phyloP scores from a whole-genome alignment of 2,113 vertebrate species.

The Fukomys damarensis region DNA sequence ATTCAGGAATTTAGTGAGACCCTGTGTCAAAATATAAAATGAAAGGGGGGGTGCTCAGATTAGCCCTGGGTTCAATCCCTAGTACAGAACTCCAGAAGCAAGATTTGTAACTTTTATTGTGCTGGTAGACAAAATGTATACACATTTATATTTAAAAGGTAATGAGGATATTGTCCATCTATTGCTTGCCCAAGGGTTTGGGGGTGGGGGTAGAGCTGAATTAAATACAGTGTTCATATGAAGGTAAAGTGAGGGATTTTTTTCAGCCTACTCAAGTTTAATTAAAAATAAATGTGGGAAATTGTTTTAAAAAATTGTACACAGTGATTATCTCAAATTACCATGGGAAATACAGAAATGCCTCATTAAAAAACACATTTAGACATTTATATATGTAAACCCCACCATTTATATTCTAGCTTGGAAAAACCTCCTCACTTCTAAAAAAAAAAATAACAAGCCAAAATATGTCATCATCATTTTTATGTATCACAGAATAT shows the following conservation, averaged over 20 bases:
- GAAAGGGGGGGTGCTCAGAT: neutral
- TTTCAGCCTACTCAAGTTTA: slow-evolving; percentile 39
- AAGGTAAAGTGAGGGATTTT: slow-evolving; percentile 62
- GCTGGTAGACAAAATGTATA: neutral
- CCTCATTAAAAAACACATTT: slow-evolving; percentile 82
- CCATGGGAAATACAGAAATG: slow-evolving; percentile 65
- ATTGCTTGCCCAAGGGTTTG: neutral
- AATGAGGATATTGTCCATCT: slow-evolving; percentile 37
- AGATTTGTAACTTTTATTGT: slow-evolving; percentile 45
- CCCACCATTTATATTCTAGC: slow-evolving; percentile 76
- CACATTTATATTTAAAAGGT: slow-evolving; percentile 14
- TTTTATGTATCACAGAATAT: slow-evolving; percentile 47
- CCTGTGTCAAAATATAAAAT: neutral
- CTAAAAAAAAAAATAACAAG: slow-evolving; percentile 56
- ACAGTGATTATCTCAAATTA: slow-evolving; percentile 75
- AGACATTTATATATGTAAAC: slow-evolving; percentile 75
- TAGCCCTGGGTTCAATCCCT: neutral
- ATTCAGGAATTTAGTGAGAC: neutral
- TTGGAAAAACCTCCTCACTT: slow-evolving; percentile 60
- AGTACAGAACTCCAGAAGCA: slow-evolving; percentile 14
- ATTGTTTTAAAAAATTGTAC: slow-evolving; percentile 73
- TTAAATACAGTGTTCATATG: slow-evolving; percentile 40
- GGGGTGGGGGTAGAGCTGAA: neutral
- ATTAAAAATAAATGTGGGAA: slow-evolving; percentile 79
- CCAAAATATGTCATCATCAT: slow-evolving; percentile 53